Conservation (phyloP, 1,140 invertebrate genomes). For the Apis dorsata region DNA sequence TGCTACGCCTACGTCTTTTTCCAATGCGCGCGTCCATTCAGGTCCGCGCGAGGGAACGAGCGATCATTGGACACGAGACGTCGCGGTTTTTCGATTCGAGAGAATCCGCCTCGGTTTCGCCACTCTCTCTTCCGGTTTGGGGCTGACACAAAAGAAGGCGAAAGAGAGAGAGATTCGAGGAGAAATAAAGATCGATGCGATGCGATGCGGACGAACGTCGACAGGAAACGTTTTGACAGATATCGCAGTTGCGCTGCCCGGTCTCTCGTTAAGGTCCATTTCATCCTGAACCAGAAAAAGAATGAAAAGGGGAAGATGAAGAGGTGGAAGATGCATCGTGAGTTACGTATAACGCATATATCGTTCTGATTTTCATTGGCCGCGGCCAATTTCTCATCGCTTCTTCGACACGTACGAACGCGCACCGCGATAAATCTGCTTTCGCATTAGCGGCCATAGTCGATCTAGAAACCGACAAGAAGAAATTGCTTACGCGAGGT, state of each 20-base stretch:
- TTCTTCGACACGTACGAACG: conserved; percentile 28
- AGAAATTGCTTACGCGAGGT: conserved; percentile 18
- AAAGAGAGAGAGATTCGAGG: background rate
- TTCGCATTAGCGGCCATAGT: conserved; percentile 23
- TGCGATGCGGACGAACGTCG: background rate
- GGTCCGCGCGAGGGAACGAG: background rate
- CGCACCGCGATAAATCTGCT: conserved; percentile 33
- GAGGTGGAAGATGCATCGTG: background rate
- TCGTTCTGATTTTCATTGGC: conserved; percentile 24
- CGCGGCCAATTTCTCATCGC: conserved; percentile 34
- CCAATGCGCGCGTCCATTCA: conserved; percentile 12
- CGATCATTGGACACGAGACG: conserved; percentile 48
- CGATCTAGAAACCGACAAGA: conserved; percentile 13
- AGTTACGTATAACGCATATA: background rate
- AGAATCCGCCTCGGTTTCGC: conserved; percentile 8
- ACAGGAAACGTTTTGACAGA: conserved; percentile 17
- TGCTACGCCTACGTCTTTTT: conserved; percentile 28
- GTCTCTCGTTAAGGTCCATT: conserved; percentile 30
- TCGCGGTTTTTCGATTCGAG: conserved; percentile 26
- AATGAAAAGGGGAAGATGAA: background rate
- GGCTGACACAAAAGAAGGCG: conserved; percentile 55
- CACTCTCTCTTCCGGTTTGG: conserved; percentile 66
- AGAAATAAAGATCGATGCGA: conserved; percentile 27
- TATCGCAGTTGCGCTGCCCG: conserved; percentile 10
- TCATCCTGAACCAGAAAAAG: background rate